Conservation (phyloP, 2,113 vertebrate genomes). For the Vimba vimba region DNA sequence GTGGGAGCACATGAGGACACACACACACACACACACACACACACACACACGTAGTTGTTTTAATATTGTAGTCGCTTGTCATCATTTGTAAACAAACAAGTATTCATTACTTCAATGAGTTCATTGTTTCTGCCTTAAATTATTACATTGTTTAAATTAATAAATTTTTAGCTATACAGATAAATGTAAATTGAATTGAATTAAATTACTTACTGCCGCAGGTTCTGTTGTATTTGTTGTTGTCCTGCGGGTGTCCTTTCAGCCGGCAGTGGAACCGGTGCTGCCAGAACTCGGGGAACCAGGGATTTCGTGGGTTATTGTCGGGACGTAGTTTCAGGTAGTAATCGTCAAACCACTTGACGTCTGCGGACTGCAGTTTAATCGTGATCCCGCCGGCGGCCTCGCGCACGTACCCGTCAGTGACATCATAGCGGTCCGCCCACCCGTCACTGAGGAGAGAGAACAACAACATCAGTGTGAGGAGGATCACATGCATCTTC, state of each 20-base stretch:
- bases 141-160: no score
- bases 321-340: conserved; percentile 94
- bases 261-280: conserved; percentile 92
- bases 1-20: background rate
- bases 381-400: conserved; percentile 96
- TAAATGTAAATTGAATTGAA: no score
- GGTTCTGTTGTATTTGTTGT: conserved; percentile 90
- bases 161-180: no score
- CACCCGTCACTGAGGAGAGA: conserved; percentile 87
- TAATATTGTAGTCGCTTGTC: no score
- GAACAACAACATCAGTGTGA: background rate
- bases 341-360: conserved; percentile 99
- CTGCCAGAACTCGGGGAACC: conserved; percentile 99
- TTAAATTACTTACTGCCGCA: conserved; percentile 85
- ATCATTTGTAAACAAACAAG: no score
- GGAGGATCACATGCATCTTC: background rate
- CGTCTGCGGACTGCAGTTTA: conserved; percentile 97
- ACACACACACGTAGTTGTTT: no score
- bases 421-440: conserved; percentile 97
- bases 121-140: no score
- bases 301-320: conserved; percentile 92
- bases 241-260: conserved; percentile 91
- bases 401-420: conserved; percentile 91
- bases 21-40: background rate
- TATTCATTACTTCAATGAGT: no score